phyloP scores from a whole-genome alignment of 2,888 invertebrate species.

The Cremastobaeus sp. region DNA sequence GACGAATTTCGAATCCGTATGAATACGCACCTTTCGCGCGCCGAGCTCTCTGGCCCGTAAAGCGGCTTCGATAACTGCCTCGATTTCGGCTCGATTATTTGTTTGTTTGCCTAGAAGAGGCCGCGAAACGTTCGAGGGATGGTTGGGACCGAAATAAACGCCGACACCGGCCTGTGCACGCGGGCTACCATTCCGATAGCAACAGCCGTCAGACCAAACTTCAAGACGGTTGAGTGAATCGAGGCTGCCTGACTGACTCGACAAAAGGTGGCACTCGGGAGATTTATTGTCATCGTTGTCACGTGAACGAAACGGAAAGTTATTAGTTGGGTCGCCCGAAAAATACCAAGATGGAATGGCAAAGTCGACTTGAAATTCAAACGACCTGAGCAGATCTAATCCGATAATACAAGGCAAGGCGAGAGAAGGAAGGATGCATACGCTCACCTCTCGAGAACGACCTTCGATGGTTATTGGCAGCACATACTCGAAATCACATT shows the following conservation, averaged over 20 bases:
- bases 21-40: background rate
- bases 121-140: conserved; percentile 86
- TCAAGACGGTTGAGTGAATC: too few species aligned
- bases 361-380: background rate
- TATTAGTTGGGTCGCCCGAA: background rate
- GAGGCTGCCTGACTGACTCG: too few species aligned
- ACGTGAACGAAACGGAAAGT: background rate
- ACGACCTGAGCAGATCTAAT: background rate
- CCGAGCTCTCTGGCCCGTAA: conserved; percentile 82
- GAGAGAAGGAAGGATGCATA: background rate
- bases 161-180: background rate
- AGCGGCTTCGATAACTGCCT: conserved; percentile 89
- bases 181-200: background rate
- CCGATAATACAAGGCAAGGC: background rate
- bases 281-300: too few species aligned
- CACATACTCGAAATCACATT: background rate
- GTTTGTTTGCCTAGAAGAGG: conserved; percentile 90
- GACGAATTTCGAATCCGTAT: background rate
- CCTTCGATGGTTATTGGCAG: background rate
- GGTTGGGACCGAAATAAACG: conserved; percentile 83
- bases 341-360: background rate
- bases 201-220: background rate
- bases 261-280: too few species aligned
- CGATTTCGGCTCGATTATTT: too few species aligned
- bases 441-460: background rate